These are phyloP conservation scores for Spodoptera littoralis DNA, from an alignment of 2,888 invertebrate species.

Conservation along the genomic window DNA sequence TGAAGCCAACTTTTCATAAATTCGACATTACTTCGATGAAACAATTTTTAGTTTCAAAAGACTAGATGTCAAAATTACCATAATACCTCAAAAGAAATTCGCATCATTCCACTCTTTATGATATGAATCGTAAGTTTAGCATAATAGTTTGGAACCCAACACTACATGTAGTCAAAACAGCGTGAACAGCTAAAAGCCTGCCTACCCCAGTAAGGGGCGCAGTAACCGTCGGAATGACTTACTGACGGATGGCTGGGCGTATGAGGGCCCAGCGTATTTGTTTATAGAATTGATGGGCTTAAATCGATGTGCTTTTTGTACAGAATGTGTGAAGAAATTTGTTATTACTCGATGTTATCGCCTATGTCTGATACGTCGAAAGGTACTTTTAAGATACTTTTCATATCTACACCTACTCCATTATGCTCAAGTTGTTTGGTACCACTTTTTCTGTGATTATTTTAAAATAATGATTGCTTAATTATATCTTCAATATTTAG, in stretches of 20 bases:
- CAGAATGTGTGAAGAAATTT: not conserved
- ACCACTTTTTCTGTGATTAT: no score
- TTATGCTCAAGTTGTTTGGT: no score
- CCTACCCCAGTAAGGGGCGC: constrained; percentile 36
- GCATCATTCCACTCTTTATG: constrained; percentile 5
- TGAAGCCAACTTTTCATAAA: no score
- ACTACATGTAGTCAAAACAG: constrained; percentile 55
- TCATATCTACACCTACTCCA: no score
- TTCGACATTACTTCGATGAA: no score
- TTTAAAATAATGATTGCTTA: no score
- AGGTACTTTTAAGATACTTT: no score
- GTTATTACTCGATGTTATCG: not conserved
- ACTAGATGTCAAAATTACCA: no score
- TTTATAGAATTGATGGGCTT: constrained; percentile 44
- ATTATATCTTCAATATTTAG: no score
- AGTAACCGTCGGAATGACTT: constrained; percentile 56
- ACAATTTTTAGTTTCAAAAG: no score
- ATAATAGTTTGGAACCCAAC: constrained; percentile 53
- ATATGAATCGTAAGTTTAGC: constrained; percentile 35
- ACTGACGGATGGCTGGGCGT: constrained; percentile 49
- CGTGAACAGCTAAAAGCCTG: constrained; percentile 56
- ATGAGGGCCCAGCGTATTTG: constrained; percentile 43
- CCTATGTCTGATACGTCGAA: no score
- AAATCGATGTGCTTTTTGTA: constrained; percentile 49
- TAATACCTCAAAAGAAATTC: no score